Base-by-base conservation (phyloP, 2,113 vertebrate genomes). In the Sceloporus tristichus region DNA sequence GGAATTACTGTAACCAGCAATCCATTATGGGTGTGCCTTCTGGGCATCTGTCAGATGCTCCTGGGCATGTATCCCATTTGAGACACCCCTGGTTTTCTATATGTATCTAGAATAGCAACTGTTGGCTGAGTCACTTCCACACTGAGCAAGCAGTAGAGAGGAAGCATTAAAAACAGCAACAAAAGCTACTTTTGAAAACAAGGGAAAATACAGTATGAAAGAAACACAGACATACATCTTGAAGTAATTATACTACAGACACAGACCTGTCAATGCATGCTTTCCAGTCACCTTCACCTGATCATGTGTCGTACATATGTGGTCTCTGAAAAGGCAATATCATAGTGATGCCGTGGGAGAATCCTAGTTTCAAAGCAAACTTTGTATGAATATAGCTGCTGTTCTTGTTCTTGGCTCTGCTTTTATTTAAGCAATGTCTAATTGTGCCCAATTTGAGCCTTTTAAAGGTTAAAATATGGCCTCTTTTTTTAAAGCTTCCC, bases 221-320 rank as follows among this genome's bases (percentile, higher is more conserved):
- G 14, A 79, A 18, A 42, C 11, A 29, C 10, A 68, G 73, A 79
- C 92, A 56, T 84, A 38, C 48, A 85, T 85, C 2, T 54, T 92
- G 56, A 34, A 91, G 66, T 71, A 79, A 87, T 89, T 90, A 89
- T n/a, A 90, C 80, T 87, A 88, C 5, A 79, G 75, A 42, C 18
- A 90, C 21, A 82, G 87, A 79, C 1, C 19, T 92, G 71, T 92
- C 94, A 93, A 53, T 62, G 71, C 74, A 14, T 40, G 40, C 23
- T 92, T 82, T 53, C 6, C 5, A 62, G 54, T 89, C 82, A 90
- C 65, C 84, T 84, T 84, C 65, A 75, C 78, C n/a, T 91, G 16
- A 5, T 48, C 85, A 92, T 82, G 9, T 74, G 90, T 79, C 78
- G 13, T 70, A 78, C 38, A 53, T 62, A 59, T 4, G 1, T 79